Evolutionary conservation across 2,888 invertebrate species (phyloP).

Genomic region (Drosophila mimetica): DNA sequence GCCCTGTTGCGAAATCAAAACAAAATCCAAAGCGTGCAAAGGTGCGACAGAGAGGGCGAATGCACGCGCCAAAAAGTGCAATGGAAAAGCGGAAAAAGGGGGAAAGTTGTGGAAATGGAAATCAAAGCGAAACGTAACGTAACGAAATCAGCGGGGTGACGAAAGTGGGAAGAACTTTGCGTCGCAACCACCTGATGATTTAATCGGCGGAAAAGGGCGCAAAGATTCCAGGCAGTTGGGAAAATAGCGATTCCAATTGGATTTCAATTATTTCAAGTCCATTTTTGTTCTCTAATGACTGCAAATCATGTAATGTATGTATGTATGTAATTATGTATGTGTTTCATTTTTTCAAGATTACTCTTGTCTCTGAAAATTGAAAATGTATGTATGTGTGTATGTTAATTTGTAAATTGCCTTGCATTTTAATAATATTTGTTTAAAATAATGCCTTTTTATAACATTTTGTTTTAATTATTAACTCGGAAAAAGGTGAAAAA

Average conservation of each 20-base stretch:
- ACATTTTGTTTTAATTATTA: no score
- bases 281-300: no score
- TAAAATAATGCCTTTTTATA: no score
- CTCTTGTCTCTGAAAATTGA: no score
- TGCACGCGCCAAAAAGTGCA: constrained; percentile 51
- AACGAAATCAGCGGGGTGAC: constrained; percentile 23
- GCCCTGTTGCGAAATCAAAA: constrained; percentile 48
- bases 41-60: constrained; percentile 16
- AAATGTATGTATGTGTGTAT: no score
- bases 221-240: background rate
- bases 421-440: no score
- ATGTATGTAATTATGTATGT: no score
- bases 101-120: constrained; percentile 28
- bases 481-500: no score
- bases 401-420: no score
- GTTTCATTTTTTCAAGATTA: no score
- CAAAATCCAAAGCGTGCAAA: constrained; percentile 44
- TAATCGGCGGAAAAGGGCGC: background rate
- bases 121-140: constrained; percentile 35
- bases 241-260: background rate
- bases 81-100: background rate
- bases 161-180: constrained; percentile 37
- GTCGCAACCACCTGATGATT: constrained; percentile 33
- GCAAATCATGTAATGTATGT: no score
- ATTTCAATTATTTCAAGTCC: no score